phyloP scores from a whole-genome alignment of 2,113 vertebrate species.

The Rhabdomys dilectus region DNA sequence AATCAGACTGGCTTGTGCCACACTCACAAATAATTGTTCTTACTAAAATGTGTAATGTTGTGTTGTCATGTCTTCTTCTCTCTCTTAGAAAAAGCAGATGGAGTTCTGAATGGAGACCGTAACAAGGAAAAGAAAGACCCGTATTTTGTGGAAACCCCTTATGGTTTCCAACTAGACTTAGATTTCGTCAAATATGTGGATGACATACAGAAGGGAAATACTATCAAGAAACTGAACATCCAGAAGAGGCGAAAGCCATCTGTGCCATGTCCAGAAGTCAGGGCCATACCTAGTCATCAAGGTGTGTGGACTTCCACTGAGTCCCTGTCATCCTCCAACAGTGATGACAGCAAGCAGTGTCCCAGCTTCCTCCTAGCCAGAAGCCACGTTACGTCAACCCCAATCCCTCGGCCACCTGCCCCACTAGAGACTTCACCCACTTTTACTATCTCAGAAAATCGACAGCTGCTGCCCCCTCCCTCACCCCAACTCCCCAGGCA shows the following conservation, averaged over 20 bases:
- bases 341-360: constrained; percentile 94
- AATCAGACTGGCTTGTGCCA: not conserved
- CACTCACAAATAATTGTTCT: not conserved
- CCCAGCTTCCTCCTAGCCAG: constrained; percentile 86
- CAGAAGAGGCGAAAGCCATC: constrained; percentile 91
- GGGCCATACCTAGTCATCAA: constrained; percentile 85
- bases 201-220: constrained; percentile 98
- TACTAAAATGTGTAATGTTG: not conserved
- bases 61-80: constrained; percentile 28
- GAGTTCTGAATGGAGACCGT: constrained; percentile 88
- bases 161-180: constrained; percentile 97
- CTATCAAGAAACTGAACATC: constrained; percentile 96
- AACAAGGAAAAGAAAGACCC: constrained; percentile 90
- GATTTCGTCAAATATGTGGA: constrained; percentile 99
- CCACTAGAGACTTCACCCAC: constrained; percentile 87
- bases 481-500: constrained; percentile 93
- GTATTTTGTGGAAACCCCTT: constrained; percentile 98
- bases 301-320: constrained; percentile 94
- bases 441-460: constrained; percentile 88
- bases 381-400: constrained; percentile 85
- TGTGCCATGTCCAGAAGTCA: constrained; percentile 78
- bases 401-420: constrained; percentile 83
- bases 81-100: constrained; percentile 90
- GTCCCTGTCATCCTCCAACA: constrained; percentile 96
- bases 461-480: constrained; percentile 92